phyloP scores from a whole-genome alignment of 2,113 vertebrate species.

The Pseudorectes ferrugineus region DNA sequence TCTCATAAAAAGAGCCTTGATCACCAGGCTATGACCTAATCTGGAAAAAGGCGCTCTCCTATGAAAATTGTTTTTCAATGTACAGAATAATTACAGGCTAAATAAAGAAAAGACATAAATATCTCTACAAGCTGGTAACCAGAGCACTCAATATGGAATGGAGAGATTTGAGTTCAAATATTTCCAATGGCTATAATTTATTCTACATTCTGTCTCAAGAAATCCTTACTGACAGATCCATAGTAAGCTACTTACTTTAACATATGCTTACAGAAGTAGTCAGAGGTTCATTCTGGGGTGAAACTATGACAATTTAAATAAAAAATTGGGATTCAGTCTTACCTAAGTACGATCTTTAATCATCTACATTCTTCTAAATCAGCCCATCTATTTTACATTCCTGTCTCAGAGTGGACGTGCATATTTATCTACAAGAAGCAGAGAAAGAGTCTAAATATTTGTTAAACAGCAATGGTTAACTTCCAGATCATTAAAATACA shows the following conservation, averaged over 20 bases:
- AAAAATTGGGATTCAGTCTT: background rate
- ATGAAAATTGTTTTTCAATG: background rate
- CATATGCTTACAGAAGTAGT: background rate
- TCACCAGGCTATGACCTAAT: background rate
- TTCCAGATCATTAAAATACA: background rate
- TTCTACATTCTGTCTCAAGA: background rate
- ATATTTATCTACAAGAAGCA: background rate
- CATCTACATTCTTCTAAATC: background rate
- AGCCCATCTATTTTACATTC: background rate
- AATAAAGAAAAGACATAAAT: background rate
- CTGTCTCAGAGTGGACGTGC: background rate
- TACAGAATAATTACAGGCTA: background rate
- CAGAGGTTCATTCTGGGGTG: background rate
- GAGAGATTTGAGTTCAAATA: background rate
- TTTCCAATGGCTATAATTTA: background rate
- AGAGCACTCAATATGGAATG: background rate
- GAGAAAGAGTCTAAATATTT: background rate
- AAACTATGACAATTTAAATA: background rate
- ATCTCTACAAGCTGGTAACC: background rate
- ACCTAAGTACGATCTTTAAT: background rate
- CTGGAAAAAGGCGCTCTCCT: accelerated
- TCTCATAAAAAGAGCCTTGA: background rate
- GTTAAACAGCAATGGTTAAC: background rate
- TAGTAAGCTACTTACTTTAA: background rate
- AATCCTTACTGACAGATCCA: background rate